phyloP scores from a whole-genome alignment of 2,888 invertebrate genomes.

The Cataglyphis albicans region DNA sequence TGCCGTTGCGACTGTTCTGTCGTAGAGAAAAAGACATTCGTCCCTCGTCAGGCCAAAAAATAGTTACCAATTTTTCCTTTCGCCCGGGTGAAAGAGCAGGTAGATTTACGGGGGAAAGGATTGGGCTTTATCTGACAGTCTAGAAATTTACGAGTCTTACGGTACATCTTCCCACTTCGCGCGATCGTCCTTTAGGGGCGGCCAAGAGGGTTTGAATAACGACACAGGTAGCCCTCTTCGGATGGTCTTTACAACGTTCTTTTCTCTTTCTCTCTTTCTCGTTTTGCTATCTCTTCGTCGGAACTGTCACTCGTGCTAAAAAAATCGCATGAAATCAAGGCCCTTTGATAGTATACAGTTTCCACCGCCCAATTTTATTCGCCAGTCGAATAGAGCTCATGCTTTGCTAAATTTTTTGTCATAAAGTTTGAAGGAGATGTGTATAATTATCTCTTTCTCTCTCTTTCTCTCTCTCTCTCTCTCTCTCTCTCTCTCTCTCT shows the following conservation, averaged over 20 bases:
- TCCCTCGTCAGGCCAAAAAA: conserved; percentile 5
- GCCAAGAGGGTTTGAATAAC: conserved; percentile 11
- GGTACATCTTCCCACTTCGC: background rate
- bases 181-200: background rate
- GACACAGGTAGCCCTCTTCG: conserved; percentile 11
- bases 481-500: too few species aligned
- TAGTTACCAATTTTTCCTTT: conserved; percentile 8
- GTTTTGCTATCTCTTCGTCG: background rate
- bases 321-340: conserved; percentile 29
- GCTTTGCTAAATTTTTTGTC: background rate
- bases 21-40: background rate
- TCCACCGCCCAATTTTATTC: background rate
- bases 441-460: background rate
- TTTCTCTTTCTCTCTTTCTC: background rate
- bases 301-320: background rate
- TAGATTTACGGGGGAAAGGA: background rate
- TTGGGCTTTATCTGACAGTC: conserved; percentile 26
- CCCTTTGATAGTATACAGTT: background rate
- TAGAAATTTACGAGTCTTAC: conserved; percentile 45
- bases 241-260: background rate
- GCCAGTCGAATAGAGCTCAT: background rate
- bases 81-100: background rate
- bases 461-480: background rate
- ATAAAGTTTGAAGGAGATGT: background rate
- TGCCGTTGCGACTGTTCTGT: background rate